phyloP scores from a whole-genome alignment of 2,113 vertebrate species.

The Ploceus nigricollis region DNA sequence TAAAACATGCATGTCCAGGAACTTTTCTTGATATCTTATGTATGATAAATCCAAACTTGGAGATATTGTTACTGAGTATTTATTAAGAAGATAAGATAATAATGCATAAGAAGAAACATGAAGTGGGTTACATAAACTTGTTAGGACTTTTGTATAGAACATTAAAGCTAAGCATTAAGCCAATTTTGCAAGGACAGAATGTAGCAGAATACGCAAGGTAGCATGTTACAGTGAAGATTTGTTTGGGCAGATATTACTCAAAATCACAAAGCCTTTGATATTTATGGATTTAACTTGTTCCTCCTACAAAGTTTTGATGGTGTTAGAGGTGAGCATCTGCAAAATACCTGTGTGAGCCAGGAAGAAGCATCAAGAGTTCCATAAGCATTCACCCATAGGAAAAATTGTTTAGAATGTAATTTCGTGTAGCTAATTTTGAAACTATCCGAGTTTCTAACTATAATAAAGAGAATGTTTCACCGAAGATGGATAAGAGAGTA shows the following conservation, averaged over 20 bases:
- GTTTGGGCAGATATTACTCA: neutral
- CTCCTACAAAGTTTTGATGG: neutral
- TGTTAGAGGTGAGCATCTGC: neutral
- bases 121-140: neutral
- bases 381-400: neutral
- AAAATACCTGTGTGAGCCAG: neutral
- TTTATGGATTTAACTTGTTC: neutral
- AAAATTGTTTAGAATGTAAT: neutral
- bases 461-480: neutral
- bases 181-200: neutral
- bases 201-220: neutral
- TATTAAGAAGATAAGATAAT: neutral
- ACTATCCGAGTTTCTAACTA: neutral
- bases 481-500: neutral
- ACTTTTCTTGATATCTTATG: neutral
- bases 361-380: neutral
- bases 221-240: neutral
- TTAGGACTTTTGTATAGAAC: neutral
- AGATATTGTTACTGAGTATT: neutral
- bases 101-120: neutral
- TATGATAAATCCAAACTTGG: neutral
- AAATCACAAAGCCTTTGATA: neutral
- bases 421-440: neutral
- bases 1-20: neutral
- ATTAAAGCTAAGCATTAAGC: neutral